These are phyloP conservation scores for Hystrix cristata DNA, from an alignment of 2,113 vertebrate species.

Conservation along the genomic window DNA sequence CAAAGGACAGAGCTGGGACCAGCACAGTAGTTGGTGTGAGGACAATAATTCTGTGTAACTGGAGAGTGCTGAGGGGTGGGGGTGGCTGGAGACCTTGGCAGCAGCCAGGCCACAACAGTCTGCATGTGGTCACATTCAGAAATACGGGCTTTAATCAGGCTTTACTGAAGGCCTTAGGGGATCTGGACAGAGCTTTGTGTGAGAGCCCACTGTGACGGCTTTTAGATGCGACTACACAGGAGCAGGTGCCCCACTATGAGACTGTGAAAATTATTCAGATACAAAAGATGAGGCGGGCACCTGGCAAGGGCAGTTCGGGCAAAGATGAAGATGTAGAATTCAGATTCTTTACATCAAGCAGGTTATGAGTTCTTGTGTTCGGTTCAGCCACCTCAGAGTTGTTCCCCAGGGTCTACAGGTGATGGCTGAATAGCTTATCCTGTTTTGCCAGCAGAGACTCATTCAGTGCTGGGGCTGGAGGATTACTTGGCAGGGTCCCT, in stretches of 20 bases:
- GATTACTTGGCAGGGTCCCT: neutral
- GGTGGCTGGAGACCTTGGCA: neutral
- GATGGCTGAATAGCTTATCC: neutral
- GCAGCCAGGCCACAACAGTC: neutral
- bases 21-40: neutral
- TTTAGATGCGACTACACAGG: rapidly evolving
- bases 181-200: neutral
- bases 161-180: neutral
- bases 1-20: neutral
- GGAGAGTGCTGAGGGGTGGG: rapidly evolving
- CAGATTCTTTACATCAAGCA: neutral
- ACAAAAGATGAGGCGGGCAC: neutral
- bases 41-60: neutral
- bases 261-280: neutral
- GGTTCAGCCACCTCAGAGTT: neutral
- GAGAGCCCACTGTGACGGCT: neutral
- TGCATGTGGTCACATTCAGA: neutral
- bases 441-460: neutral
- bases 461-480: neutral
- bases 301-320: neutral
- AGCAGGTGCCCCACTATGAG: neutral
- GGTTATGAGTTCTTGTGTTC: neutral
- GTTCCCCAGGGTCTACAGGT: neutral
- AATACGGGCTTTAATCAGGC: neutral
- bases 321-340: neutral